These are phyloP conservation scores for Hippasteria phrygiana DNA, from an alignment of 53 echinoderm and acorn worm species.

Conservation along the genomic window DNA sequence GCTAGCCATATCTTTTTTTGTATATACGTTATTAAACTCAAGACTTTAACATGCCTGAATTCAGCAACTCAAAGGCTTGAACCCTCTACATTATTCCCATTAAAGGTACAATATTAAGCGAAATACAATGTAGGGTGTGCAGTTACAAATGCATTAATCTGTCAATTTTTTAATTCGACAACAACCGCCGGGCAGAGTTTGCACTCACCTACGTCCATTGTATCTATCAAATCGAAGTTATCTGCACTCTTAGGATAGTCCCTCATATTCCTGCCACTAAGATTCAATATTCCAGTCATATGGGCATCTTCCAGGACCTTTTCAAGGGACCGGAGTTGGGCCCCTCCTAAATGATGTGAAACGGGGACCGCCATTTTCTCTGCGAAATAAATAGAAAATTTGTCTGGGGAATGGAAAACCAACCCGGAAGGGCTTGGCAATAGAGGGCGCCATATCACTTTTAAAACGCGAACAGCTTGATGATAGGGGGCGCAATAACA, in stretches of 20 bases:
- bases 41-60: too few species aligned
- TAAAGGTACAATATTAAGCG: too few species aligned
- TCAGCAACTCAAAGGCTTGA: too few species aligned
- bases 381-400: conserved; percentile 18
- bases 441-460: conserved; percentile 41
- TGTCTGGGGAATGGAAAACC: not conserved
- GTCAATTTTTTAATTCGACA: not conserved
- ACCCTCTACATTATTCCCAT: too few species aligned
- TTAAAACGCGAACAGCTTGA: not conserved
- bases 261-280: conserved; percentile 94
- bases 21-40: too few species aligned
- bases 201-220: conserved; percentile 91
- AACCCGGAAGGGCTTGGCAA: conserved; percentile 57
- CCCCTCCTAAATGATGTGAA: conserved; percentile 76
- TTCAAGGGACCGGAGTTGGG: conserved; percentile 90
- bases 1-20: too few species aligned
- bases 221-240: conserved; percentile 90
- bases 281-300: conserved; percentile 89
- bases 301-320: conserved; percentile 98
- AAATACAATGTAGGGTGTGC: too few species aligned
- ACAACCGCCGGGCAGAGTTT: conserved; percentile 20
- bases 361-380: conserved; percentile 83
- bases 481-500: not conserved
- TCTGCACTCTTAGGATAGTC: conserved; percentile 93
- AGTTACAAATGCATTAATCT: too few species aligned